These are phyloP conservation scores for Poeciliopsis turrubarensis DNA, from an alignment of 2,113 vertebrate species.

Conservation along the genomic window DNA sequence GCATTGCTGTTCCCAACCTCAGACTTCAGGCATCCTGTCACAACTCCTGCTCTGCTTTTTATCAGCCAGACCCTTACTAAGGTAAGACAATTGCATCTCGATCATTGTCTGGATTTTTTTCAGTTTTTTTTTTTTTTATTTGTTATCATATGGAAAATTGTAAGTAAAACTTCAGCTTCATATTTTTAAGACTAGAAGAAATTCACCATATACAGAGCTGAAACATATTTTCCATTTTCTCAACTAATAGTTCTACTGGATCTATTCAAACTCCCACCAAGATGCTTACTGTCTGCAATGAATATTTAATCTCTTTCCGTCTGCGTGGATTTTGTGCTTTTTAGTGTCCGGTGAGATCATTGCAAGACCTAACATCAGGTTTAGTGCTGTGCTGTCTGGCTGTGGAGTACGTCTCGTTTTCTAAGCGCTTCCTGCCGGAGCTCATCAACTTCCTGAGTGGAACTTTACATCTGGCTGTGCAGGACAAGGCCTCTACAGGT, in stretches of 20 bases:
- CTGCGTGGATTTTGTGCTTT: background rate
- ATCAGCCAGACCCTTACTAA: slow-evolving; percentile 91
- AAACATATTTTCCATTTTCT: background rate
- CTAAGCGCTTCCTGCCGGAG: slow-evolving; percentile 90
- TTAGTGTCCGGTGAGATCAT: slow-evolving; percentile 86
- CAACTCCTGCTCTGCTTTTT: slow-evolving; percentile 89
- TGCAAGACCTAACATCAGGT: slow-evolving; percentile 85
- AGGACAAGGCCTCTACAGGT: slow-evolving; percentile 80
- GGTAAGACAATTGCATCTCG: slow-evolving; percentile 72
- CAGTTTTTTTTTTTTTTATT: too few relatives aligned
- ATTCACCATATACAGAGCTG: background rate
- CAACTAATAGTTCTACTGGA: background rate
- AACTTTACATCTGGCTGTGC: slow-evolving; percentile 85
- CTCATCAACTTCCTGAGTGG: slow-evolving; percentile 90
- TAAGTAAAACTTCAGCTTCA: background rate
- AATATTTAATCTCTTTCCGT: background rate
- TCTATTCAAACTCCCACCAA: background rate
- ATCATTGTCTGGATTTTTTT: background rate
- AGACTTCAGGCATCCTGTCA: slow-evolving; percentile 92
- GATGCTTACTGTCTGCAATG: background rate
- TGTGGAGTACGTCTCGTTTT: slow-evolving; percentile 89
- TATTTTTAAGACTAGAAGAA: background rate
- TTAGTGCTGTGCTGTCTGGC: slow-evolving; percentile 87
- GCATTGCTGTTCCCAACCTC: slow-evolving; percentile 92
- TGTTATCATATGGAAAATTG: background rate